Base-by-base conservation (phyloP, 1,140 invertebrate species). In the Vanessa tameamea region DNA sequence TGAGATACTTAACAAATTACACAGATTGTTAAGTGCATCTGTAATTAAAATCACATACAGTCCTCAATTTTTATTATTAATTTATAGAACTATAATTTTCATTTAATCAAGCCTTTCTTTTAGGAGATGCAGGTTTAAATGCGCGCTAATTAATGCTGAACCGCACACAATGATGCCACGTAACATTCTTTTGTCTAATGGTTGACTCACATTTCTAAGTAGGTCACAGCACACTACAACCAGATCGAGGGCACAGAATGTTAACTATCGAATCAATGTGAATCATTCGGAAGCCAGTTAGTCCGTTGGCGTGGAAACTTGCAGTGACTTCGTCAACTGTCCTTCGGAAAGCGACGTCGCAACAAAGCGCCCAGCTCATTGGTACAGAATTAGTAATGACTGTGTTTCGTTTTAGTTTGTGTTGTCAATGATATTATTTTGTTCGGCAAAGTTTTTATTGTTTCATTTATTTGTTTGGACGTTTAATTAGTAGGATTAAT, bases 91-190 rank as follows among this genome's bases (percentile, higher is more conserved):
- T 61, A 23, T n/a, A 61, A 57, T 69, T 66, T 68, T 51, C 66
- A 68, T 68, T 69, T 43, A 37, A 57, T 69, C 31, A 9, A 37
- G 57, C 57, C 53, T 53, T 47, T 59, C 66, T 69, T 69, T 69
- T 69, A 61, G 57, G 57, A 71, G 69, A 55, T 20, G 26, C 63
- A 59, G 61, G 53, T 61, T 37, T 37, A 61, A 57, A 47, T 61
- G 47, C 23, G 48, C 69, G 69, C 69, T 72, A 63, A 72, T 72
- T 72, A 72, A 64, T 64, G 61, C 63, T 65, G 69, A 64, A 51
- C 63, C 37, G 63, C 31, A 16, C 48, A 71, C 69, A 72, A 72
- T 64, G 43, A 64, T 53, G 63, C 69, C 20, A 72, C 43, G 69
- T 48, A 72, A 65, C 63, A 53, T 53, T 64, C 69, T 47, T 65